These are phyloP conservation scores for Eupsilia transversa DNA, from an alignment of 2,888 invertebrate genomes.

Conservation along the genomic window DNA sequence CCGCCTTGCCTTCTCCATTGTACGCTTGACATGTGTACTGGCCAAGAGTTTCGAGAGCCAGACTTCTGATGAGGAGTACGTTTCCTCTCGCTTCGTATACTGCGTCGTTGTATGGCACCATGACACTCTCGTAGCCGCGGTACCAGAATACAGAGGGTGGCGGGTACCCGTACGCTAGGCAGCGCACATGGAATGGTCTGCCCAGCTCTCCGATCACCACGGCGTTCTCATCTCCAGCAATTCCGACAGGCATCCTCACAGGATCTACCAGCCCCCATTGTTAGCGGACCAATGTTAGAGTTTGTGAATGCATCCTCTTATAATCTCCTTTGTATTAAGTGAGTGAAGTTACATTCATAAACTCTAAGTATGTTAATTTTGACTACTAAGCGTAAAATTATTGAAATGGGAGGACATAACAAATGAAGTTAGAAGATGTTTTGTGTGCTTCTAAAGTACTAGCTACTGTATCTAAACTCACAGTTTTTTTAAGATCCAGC, in stretches of 20 bases:
- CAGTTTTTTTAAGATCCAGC: not conserved
- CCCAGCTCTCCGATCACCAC: constrained; percentile 93
- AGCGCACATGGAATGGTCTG: constrained; percentile 93
- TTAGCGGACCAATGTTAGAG: constrained; percentile 70
- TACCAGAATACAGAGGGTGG: constrained; percentile 96
- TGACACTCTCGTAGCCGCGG: constrained; percentile 92
- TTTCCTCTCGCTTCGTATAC: constrained; percentile 94
- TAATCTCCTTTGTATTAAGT: constrained; percentile 33
- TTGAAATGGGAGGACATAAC: constrained; percentile 71
- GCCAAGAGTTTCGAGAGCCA: constrained; percentile 94
- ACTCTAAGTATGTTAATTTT: constrained; percentile 77
- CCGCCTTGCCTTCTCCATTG: constrained; percentile 94
- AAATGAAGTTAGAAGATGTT: constrained; percentile 72
- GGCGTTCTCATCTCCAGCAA: constrained; percentile 92
- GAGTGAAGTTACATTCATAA: constrained; percentile 73
- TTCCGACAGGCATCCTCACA: constrained; percentile 90
- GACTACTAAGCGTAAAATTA: constrained; percentile 73
- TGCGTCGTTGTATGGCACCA: constrained; percentile 93
- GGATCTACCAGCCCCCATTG: constrained; percentile 89
- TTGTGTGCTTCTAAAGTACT: constrained; percentile 66
- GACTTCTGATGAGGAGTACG: constrained; percentile 93
- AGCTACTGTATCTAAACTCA: not conserved
- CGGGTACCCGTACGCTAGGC: constrained; percentile 96
- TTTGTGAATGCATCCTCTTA: constrained; percentile 69
- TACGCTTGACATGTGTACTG: constrained; percentile 97